Evolutionary conservation across 2,888 invertebrate genomes (phyloP), one percentile per base, ranked within the genome.

Genomic region (Xanthostigma xanthostigma): DNA sequence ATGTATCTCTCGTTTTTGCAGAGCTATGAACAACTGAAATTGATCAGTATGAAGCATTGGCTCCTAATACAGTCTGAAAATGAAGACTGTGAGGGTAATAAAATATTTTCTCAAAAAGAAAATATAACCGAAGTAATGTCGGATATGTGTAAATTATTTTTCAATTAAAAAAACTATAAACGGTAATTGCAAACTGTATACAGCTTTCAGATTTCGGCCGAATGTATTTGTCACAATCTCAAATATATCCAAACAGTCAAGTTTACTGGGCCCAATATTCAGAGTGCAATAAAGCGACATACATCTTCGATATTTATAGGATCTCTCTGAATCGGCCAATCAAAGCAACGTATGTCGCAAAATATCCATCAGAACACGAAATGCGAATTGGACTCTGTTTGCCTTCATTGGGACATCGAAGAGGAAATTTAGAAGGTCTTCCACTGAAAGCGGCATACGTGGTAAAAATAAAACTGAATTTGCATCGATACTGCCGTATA

Each of bases 191-290:
- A 27, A 27, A 27, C 6, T 3, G 5, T 27, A 6, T 17, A 42
- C 12, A 46, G 46, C 17, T 46, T 11, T 46, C 46, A 33, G 17
- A 8, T 41, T 41, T 46, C 6, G 36, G 41, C n/a, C 27, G 40
- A 10, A 36, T 35, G 35, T n/a, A 41, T 13, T 14, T 46, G 8
- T 41, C 40, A 10, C 41, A 46, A 14, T 40, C 46, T 8, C 14
- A 12, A 13, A 41, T 46, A 40, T 46, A 41, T 40, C 46, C 46
- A 46, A 46, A 46, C 33, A 46, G 46, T 36, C 46, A 46, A 27
- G 35, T 46, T 12, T 14, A 36, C 17, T 46, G 46, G 46, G 41
- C 41, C 34, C 46, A 46, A 41, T 44, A 33, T 44, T 34, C 44
- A 27, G 27, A 27, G 1, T 6, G 27, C 27, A 27, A 27, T 3